Conservation (phyloP, 2,888 invertebrate species). For the Drosophila incognita region DNA sequence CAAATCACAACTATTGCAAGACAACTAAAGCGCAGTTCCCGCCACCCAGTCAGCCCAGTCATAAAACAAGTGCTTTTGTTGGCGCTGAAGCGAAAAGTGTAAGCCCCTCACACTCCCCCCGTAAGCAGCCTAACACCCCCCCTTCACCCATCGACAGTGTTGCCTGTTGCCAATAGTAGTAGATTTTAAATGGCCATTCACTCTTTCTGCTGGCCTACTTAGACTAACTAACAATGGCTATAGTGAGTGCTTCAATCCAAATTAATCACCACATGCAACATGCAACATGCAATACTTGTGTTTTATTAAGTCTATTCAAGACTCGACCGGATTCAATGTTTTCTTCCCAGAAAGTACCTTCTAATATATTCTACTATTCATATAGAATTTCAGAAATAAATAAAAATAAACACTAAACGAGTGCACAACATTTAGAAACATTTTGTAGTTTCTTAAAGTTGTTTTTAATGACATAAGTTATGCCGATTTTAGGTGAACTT, state of each 20-base stretch:
- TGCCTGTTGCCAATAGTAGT: conserved; percentile 20
- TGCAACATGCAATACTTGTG: neutral
- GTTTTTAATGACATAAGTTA: neutral
- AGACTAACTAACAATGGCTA: neutral
- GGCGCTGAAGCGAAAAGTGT: conserved; percentile 48
- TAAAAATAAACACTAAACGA: neutral
- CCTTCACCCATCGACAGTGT: neutral
- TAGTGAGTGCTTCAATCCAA: conserved; percentile 1
- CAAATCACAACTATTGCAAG: conserved; percentile 73
- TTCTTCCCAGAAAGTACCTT: neutral
- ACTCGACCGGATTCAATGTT: neutral
- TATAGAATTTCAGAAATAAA: neutral
- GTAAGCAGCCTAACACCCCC: neutral
- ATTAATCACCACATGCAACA: neutral
- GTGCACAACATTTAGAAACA: neutral
- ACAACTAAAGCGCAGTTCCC: conserved; percentile 76
- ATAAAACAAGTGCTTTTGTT: conserved; percentile 54
- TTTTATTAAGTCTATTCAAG: neutral
- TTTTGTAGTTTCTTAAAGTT: neutral
- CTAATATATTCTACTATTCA: neutral
- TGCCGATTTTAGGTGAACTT: neutral
- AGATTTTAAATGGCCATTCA: conserved; percentile 42
- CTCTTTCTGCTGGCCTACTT: conserved; percentile 32
- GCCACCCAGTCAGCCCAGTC: conserved; percentile 34
- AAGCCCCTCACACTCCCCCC: conserved; percentile 3